Evolutionary conservation across 2,113 vertebrate species (phyloP).

Genomic region (Mixornis gularis): DNA sequence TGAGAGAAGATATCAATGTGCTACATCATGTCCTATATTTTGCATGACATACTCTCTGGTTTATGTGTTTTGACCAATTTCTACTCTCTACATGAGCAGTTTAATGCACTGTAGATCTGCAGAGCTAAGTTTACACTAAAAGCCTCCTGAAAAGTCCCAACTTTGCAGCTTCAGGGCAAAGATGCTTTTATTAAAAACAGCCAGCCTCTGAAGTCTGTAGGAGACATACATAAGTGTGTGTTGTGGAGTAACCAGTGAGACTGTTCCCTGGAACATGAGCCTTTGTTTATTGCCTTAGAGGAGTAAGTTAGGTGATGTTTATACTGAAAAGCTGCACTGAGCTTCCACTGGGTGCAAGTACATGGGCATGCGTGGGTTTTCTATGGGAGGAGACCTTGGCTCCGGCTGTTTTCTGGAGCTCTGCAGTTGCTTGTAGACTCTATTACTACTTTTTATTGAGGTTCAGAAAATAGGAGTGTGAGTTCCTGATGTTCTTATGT

Average conservation of each 20-base stretch:
- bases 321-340: background rate
- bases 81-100: background rate
- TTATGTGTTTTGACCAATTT: background rate
- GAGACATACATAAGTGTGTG: background rate
- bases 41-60: background rate
- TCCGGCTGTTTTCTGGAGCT: background rate
- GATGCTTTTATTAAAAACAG: background rate
- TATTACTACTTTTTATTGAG: background rate
- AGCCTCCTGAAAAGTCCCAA: background rate
- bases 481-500: background rate
- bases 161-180: background rate
- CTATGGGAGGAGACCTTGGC: background rate
- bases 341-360: background rate
- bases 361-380: fast-evolving
- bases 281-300: background rate
- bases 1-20: background rate
- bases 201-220: background rate
- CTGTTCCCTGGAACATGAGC: background rate
- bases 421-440: background rate
- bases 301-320: background rate
- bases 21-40: background rate
- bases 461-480: background rate
- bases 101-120: background rate
- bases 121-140: background rate
- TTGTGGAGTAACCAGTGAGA: background rate